Base-by-base conservation (phyloP, 2,888 invertebrate species). In the Eilema caniola region DNA sequence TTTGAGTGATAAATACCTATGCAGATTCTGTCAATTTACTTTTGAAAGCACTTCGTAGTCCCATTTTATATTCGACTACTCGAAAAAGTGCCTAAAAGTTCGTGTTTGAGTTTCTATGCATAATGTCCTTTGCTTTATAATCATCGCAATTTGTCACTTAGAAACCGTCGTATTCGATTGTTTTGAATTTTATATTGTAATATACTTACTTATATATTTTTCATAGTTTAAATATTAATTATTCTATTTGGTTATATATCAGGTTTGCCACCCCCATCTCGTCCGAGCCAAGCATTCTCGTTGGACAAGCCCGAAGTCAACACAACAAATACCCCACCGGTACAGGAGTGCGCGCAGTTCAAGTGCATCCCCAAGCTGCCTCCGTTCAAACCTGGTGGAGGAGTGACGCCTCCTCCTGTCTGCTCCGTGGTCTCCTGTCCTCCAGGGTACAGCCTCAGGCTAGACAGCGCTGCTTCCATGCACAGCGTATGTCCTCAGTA, bases 351-450 rank as follows among this genome's bases (percentile, higher is more conserved):
- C 80, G 89, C 87, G 0, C 95, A 96, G 85, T 96, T 96, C 88
- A 92, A 92, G 62, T 97, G 97, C 83, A 87, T 96, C 14, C 95
- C 96, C 0, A 83, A 84, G 12, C 92, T 95, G 70, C 96, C 95
- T 1, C 94, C 95, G 0, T 94, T 95, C 64, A 77, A 80, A 16
- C 91, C 93, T 8, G 89, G 88, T 0, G 89, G 88, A 0, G 81
- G 79, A 14, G 82, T 82, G 20, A 87, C 88, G 0, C 81, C 85
- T 4, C 89, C 93, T 1, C 76, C 85, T 0, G 62, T 81, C 0
- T 96, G 96, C 82, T 93, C 95, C 0, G 87, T 94, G 11, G 93
- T 95, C 3, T 79, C 84, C 14, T 98, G 97, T 81, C 97, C 97
- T 0, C 89, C 94, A 0, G 95, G 95, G 1, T 97, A 97, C 86